phyloP scores from a whole-genome alignment of 1,140 invertebrate genomes.

The Bicyclus anynana region DNA sequence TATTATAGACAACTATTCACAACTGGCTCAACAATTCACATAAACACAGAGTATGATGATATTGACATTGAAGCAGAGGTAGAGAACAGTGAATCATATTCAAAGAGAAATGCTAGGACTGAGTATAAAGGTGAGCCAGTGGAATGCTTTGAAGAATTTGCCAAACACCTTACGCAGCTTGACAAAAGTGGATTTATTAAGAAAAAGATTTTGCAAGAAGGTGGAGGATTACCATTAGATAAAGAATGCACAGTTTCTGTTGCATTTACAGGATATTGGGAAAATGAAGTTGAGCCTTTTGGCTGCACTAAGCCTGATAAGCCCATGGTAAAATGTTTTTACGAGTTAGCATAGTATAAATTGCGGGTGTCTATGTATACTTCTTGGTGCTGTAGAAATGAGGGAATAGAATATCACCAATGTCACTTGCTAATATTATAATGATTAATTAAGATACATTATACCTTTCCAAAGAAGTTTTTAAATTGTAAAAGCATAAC shows the following conservation, averaged over 20 bases:
- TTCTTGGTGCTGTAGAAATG: too few relatives aligned
- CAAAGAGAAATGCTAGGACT: constrained; percentile 1
- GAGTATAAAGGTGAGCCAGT: constrained; percentile 54
- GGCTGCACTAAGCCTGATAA: constrained; percentile 41
- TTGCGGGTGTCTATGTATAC: too few relatives aligned
- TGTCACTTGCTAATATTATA: too few relatives aligned
- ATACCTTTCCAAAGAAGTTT: too few relatives aligned
- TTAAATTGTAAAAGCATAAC: too few relatives aligned
- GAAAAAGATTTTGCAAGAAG: constrained; percentile 59
- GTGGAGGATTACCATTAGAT: constrained; percentile 50
- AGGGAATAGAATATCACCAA: too few relatives aligned
- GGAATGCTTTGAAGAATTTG: constrained; percentile 37
- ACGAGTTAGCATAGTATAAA: too few relatives aligned
- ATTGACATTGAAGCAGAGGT: constrained; percentile 26
- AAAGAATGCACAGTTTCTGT: constrained; percentile 50
- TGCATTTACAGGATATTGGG: constrained; percentile 60
- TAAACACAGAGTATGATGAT: constrained; percentile 52
- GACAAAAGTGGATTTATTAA: constrained; percentile 50
- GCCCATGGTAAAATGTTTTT: constrained; percentile 58
- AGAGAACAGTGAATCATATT: constrained; percentile 16
- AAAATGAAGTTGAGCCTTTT: constrained; percentile 55
- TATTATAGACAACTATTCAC: constrained; percentile 49
- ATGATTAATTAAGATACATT: too few relatives aligned
- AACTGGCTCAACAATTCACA: constrained; percentile 57
- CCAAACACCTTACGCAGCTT: constrained; percentile 37